A percentile compares a stretch with the other conserved stretches of the same genome.
phyloP scores from a whole-genome alignment of 2,888 invertebrate species.

The Lypha dubia region DNA sequence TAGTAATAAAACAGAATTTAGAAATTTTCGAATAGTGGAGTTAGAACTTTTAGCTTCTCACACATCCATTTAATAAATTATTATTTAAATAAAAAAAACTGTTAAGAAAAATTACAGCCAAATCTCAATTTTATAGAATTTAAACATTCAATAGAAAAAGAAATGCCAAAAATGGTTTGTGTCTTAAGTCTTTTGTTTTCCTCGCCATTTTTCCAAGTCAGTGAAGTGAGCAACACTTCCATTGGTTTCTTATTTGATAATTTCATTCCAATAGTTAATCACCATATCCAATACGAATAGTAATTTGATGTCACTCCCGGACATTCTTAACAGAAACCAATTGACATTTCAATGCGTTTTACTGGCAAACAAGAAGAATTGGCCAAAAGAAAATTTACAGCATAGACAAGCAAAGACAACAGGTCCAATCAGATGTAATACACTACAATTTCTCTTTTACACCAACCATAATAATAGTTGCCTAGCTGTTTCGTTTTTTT shows the following conservation, averaged over 20 bases:
- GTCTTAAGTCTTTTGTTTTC: constrained; percentile 61
- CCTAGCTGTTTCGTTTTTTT: no score
- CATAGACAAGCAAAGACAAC: constrained; percentile 48
- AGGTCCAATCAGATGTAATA: constrained; percentile 66
- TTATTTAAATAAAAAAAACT: no score
- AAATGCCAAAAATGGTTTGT: constrained; percentile 26
- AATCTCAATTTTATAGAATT: not conserved
- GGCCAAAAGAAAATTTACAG: constrained; percentile 26
- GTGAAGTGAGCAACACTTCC: constrained; percentile 29
- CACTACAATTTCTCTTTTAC: constrained; percentile 64
- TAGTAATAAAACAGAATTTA: no score
- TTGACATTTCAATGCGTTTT: constrained; percentile 74
- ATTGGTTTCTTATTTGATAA: constrained; percentile 66
- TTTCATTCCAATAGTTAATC: constrained; percentile 70
- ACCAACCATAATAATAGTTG: constrained; percentile 40
- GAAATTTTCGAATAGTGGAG: no score
- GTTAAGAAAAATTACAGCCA: no score
- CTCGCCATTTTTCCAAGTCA: constrained; percentile 24
- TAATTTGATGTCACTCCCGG: constrained; percentile 65
- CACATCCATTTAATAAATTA: no score
- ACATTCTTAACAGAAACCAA: constrained; percentile 66
- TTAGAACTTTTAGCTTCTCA: no score
- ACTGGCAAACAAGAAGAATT: constrained; percentile 22
- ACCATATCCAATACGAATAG: constrained; percentile 66
- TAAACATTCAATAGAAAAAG: not conserved